A percentile compares a stretch with the other conserved stretches of the same genome.
Conservation (phyloP, 2,113 vertebrate genomes). For the Anhinga anhinga region DNA sequence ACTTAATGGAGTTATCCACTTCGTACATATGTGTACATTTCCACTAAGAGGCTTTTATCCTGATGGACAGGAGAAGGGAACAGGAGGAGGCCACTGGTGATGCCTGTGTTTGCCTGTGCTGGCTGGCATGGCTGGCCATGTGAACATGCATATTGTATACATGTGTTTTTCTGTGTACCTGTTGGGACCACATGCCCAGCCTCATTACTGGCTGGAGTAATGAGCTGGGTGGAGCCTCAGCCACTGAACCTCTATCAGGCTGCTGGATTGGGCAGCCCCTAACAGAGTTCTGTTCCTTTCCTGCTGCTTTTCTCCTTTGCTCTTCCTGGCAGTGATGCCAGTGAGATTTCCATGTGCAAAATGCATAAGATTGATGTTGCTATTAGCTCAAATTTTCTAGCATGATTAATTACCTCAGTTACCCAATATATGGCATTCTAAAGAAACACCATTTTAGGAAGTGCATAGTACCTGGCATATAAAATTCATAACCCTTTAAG, state of each 20-base stretch:
- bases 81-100: not conserved
- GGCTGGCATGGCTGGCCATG: not conserved
- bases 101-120: not conserved
- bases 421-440: not conserved
- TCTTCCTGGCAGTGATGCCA: not conserved
- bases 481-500: not conserved
- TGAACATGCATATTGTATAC: fast-evolving
- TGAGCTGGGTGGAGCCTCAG: not conserved
- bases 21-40: fast-evolving
- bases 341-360: not conserved
- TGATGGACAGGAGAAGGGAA: not conserved
- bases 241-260: not conserved
- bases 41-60: not conserved
- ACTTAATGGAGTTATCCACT: not conserved
- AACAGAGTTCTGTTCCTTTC: not conserved
- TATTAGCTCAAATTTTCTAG: not conserved
- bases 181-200: not conserved
- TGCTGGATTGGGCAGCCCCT: not conserved
- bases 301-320: not conserved
- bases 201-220: not conserved
- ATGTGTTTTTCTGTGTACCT: not conserved
- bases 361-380: not conserved
- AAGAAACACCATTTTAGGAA: conserved; percentile 19
- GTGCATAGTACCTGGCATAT: not conserved
- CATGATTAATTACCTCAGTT: not conserved